Conservation (phyloP, 2,113 vertebrate genomes). For the Eonycteris spelaea region DNA sequence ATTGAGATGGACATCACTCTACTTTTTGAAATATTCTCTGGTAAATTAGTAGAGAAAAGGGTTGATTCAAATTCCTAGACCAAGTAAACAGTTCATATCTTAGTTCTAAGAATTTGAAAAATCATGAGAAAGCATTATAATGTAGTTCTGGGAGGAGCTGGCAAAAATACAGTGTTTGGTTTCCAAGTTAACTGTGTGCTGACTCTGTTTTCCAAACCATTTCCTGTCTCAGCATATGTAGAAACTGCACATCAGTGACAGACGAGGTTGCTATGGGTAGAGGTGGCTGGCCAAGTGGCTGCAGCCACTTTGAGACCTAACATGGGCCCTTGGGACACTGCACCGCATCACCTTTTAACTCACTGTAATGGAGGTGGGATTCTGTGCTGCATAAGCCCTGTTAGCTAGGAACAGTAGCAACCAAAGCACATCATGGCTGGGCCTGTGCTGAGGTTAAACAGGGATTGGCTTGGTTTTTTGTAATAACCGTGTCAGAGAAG, state of each 20-base stretch:
- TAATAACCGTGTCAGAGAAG: no score
- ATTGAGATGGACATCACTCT: background rate
- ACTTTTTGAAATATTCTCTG: background rate
- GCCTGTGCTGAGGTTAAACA: background rate
- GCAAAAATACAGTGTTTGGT: background rate
- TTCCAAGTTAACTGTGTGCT: background rate
- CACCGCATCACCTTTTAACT: background rate
- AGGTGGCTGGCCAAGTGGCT: background rate
- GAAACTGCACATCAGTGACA: no score
- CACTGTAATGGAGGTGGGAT: background rate
- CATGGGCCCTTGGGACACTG: background rate
- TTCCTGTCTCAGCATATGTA: fast-evolving
- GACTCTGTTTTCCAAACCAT: background rate
- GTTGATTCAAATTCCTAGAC: background rate
- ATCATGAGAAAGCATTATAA: background rate
- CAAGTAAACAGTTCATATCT: background rate
- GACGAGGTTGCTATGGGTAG: background rate
- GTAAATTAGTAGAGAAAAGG: background rate
- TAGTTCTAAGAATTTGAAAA: background rate
- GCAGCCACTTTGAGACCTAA: background rate
- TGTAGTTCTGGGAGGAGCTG: background rate
- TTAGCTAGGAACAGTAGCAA: background rate
- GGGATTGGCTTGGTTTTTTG: no score
- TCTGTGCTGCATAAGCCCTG: background rate
- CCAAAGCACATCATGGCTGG: background rate